Base-by-base conservation (phyloP, 1,140 invertebrate species). In the Amphibalanus amphitrite region DNA sequence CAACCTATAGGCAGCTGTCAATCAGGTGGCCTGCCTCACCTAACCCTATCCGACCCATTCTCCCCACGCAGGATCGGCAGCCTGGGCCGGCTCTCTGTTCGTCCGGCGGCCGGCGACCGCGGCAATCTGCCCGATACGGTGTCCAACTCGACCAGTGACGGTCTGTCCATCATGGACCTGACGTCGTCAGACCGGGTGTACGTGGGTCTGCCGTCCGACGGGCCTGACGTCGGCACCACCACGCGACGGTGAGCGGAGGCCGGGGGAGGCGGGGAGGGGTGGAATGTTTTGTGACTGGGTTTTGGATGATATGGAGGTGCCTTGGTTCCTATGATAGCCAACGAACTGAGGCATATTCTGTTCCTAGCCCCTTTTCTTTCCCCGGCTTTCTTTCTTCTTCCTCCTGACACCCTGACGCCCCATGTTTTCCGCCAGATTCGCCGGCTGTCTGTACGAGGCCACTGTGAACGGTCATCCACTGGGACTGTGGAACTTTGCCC, bases 401-500 rank as follows among this genome's bases (percentile, higher is more conserved):
- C n/a, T n/a, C n/a, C n/a, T n/a, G n/a, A n/a, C n/a, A n/a, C n/a
- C n/a, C n/a, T n/a, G n/a, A n/a, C n/a, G n/a, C n/a, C n/a, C n/a
- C n/a, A n/a, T 4, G 33, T 4, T 38, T 1, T 59, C 47, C 20
- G 13, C 10, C 28, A 67, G 65, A 15, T 81, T 85, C 75, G 75
- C 76, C 28, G 92, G 90, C 0, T 94, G 92, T 72, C 82, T 95
- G 10, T 85, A 93, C 78, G 86, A 90, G 73, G 80, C 95, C 0
- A 83, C 84, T 72, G 81, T 93, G 0, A 90, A 96, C 79, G 88
- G 87, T 8, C 84, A 86, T 38, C 86, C 84, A 0, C 81, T 97
- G 68, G 93, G 94, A 0, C 81, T 97, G 0, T 97, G 92, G 91
- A 92, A 95, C 80, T 97, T 95, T 78, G 81, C 83, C 38, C 84